Conservation (phyloP, 2,888 invertebrate genomes). For the Mesorhabditis spiculigera region DNA sequence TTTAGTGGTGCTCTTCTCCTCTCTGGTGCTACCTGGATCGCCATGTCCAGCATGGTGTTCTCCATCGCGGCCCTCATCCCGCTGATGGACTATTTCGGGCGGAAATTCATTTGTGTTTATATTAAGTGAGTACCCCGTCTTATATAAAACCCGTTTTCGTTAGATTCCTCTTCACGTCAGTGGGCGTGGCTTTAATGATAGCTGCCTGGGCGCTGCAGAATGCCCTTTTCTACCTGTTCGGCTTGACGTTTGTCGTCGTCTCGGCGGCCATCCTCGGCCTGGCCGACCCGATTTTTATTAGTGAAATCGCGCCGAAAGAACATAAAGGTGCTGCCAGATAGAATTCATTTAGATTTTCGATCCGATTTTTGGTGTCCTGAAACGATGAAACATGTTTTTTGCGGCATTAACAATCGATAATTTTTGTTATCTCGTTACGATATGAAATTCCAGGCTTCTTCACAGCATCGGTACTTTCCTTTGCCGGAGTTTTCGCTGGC, state of each 20-base stretch:
- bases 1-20: neutral
- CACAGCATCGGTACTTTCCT: neutral
- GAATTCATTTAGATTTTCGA: neutral
- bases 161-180: neutral
- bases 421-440: no score
- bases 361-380: neutral
- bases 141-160: neutral
- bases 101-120: neutral
- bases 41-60: neutral
- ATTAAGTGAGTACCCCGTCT: neutral
- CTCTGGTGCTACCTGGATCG: neutral
- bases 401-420: no score
- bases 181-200: neutral
- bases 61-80: slow-evolving; percentile 3
- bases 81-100: neutral
- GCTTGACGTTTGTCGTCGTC: neutral
- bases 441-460: neutral
- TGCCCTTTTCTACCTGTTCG: slow-evolving; percentile 6
- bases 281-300: neutral
- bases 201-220: neutral
- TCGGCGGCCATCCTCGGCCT: slow-evolving; percentile 3
- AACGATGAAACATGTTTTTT: no score
- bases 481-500: neutral
- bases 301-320: neutral
- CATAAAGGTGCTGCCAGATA: neutral